phyloP scores from a whole-genome alignment of 1,140 invertebrate species.

The Aradophagus sp. region DNA sequence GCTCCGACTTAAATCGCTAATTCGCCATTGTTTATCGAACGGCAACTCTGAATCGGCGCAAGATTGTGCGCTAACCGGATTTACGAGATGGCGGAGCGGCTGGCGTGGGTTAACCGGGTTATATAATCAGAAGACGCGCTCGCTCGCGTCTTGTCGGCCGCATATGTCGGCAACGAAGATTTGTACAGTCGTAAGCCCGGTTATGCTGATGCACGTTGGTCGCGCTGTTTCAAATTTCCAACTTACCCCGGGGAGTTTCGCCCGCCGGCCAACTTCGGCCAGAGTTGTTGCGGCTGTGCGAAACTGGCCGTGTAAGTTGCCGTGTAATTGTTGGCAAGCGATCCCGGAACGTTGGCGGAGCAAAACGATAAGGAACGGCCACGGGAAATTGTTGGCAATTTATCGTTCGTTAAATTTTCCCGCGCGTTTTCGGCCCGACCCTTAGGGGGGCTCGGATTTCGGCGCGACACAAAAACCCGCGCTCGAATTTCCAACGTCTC shows the following conservation, averaged over 20 bases:
- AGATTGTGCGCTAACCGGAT: neutral
- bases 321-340: slow-evolving; percentile 1
- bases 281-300: slow-evolving; percentile 3
- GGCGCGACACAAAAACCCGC: no score
- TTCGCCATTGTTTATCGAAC: slow-evolving; percentile 2
- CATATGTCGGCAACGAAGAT: slow-evolving; percentile 3
- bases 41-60: neutral
- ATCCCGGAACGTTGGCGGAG: slow-evolving; percentile 2
- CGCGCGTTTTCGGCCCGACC: no score
- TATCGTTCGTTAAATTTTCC: no score
- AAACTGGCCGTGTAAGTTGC: slow-evolving; percentile 8
- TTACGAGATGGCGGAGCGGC: slow-evolving; percentile 4
- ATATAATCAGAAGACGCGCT: slow-evolving; percentile 11
- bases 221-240: slow-evolving; percentile 8
- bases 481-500: no score
- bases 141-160: slow-evolving; percentile 1
- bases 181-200: slow-evolving; percentile 7
- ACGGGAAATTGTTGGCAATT: no score
- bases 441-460: no score
- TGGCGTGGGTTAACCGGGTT: slow-evolving; percentile 1
- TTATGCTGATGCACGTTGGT: slow-evolving; percentile 7
- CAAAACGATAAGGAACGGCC: no score
- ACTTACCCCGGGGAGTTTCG: neutral
- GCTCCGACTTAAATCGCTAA: slow-evolving; percentile 7
- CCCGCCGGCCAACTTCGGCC: no score